These are phyloP conservation scores for Sanderia malayensis DNA, from an alignment of 30 jellyfish, hydroid and myxozoan genomes.

Conservation along the genomic window DNA sequence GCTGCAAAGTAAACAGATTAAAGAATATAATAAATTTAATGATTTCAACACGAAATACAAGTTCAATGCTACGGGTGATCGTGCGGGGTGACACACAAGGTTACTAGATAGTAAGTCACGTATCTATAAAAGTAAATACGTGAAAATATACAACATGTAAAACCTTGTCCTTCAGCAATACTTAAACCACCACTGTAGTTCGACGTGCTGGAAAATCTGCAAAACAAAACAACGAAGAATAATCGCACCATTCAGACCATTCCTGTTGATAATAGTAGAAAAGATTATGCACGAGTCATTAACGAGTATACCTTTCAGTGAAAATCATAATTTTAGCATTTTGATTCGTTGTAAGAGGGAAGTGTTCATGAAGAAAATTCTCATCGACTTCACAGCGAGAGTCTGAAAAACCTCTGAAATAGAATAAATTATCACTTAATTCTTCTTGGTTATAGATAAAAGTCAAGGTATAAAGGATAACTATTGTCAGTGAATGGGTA, in stretches of 20 bases:
- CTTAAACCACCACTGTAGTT: conserved; percentile 44
- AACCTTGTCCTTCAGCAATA: conserved; percentile 63
- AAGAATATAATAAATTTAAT: too few relatives aligned
- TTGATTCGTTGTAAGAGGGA: conserved; percentile 20
- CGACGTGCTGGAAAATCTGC: neutral
- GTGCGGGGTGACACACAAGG: too few relatives aligned
- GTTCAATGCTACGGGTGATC: neutral
- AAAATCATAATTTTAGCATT: conserved; percentile 55
- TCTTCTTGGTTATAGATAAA: too few relatives aligned
- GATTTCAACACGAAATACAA: neutral
- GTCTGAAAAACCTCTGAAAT: conserved; percentile 62
- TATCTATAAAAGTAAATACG: too few relatives aligned
- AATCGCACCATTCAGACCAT: neutral
- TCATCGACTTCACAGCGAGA: conserved; percentile 74
- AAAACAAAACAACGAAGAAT: too few relatives aligned
- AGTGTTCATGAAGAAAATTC: conserved; percentile 25
- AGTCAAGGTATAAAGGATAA: too few relatives aligned
- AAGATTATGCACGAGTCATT: neutral
- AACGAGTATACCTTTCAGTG: conserved; percentile 78
- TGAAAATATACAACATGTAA: neutral
- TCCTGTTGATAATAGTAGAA: neutral
- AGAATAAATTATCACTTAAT: too few relatives aligned
- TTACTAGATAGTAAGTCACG: too few relatives aligned
- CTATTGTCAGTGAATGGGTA: too few relatives aligned
- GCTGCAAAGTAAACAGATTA: conserved; percentile 21